Conservation (phyloP, 2,888 invertebrate genomes). For the Xylophagus ater region DNA sequence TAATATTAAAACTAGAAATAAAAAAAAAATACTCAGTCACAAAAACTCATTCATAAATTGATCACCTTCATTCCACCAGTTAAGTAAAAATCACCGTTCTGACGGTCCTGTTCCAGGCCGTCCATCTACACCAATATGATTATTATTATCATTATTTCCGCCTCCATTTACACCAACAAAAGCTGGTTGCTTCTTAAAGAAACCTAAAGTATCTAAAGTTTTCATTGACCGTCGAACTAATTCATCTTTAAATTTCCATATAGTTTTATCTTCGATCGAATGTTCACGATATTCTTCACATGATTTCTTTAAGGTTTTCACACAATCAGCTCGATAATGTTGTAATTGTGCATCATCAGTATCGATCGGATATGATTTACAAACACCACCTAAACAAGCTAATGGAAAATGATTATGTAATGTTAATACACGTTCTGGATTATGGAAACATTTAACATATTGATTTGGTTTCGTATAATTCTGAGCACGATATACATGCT, state of each 20-base stretch:
- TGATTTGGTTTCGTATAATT: constrained; percentile 89
- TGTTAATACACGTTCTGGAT: constrained; percentile 77
- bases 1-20: too few relatives aligned
- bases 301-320: constrained; percentile 69
- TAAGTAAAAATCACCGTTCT: constrained; percentile 37
- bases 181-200: constrained; percentile 29
- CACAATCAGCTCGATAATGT: constrained; percentile 90
- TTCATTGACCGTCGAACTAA: constrained; percentile 57
- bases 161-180: not conserved
- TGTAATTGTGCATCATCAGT: constrained; percentile 77
- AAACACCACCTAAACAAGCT: constrained; percentile 72
- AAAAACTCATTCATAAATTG: constrained; percentile 17
- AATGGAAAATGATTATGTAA: constrained; percentile 89
- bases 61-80: constrained; percentile 20
- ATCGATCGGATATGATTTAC: constrained; percentile 75
- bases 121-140: constrained; percentile 2
- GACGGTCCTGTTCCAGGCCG: constrained; percentile 20
- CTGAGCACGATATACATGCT: constrained; percentile 79
- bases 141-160: not conserved
- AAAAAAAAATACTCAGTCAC: constrained; percentile 17
- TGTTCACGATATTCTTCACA: constrained; percentile 74
- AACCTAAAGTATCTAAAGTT: constrained; percentile 61
- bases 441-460: constrained; percentile 90
- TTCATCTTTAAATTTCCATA: constrained; percentile 78
- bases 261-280: constrained; percentile 70